A percentile compares a stretch with the other conserved stretches of the same genome.
These are phyloP conservation scores for Hydrolagus colliei DNA, from an alignment of 2,797 vertebrate genomes.

Conservation along the genomic window DNA sequence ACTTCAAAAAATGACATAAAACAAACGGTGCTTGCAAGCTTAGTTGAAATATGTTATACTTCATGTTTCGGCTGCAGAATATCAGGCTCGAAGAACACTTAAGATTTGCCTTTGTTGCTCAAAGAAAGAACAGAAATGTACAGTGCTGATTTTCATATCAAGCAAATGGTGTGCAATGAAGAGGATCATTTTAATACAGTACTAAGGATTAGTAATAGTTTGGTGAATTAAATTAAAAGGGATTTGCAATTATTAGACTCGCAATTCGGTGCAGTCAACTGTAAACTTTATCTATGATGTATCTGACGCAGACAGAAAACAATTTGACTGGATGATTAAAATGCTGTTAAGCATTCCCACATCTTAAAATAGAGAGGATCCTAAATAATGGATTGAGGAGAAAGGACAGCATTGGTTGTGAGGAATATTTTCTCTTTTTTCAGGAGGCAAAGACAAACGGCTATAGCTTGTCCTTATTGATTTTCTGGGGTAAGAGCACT, in stretches of 20 bases:
- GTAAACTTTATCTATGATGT: constrained; percentile 9
- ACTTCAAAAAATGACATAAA: constrained; percentile 12
- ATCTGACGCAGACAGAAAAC: background rate
- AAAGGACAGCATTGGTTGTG: constrained; percentile 7
- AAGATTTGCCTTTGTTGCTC: constrained; percentile 3
- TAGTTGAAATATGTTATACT: background rate
- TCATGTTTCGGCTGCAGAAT: constrained; percentile 10
- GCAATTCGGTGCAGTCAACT: constrained; percentile 26
- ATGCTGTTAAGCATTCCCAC: background rate
- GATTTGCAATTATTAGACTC: constrained; percentile 30
- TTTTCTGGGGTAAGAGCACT: constrained; percentile 20
- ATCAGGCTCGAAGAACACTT: background rate
- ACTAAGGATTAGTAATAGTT: constrained; percentile 28
- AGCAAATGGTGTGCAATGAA: constrained; percentile 18
- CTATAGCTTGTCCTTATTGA: constrained; percentile 25
- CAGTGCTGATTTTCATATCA: constrained; percentile 21
- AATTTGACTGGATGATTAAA: background rate
- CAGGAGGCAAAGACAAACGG: constrained; percentile 24
- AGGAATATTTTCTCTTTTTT: constrained; percentile 17
- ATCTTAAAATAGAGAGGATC: background rate
- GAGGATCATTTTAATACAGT: constrained; percentile 24
- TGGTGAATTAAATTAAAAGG: constrained; percentile 27
- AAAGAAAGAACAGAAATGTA: constrained; percentile 21
- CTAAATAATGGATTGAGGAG: constrained; percentile 21
- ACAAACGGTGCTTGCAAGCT: background rate